Percentiles rank a stretch among this genome's conserved stretches.
Evolutionary conservation across 1,140 invertebrate species (phyloP).

Genomic region (Gryllus bimaculatus): DNA sequence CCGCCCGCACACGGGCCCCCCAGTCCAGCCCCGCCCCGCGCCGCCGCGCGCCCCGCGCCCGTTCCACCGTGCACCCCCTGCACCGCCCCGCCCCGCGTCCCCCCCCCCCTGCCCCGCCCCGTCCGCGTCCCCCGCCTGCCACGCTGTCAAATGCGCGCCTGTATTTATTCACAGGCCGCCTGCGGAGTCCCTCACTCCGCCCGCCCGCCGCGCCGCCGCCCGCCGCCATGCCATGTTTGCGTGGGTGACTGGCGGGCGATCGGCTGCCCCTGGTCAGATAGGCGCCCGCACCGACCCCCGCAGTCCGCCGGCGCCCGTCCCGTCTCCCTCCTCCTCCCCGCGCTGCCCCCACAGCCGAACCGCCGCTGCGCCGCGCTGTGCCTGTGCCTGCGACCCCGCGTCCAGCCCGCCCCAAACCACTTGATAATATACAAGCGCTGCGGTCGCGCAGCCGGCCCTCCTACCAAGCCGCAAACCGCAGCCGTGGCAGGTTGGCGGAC

Average conservation of each 20-base stretch:
- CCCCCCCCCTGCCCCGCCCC: no score
- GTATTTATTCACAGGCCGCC: not conserved
- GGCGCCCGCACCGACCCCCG: not conserved
- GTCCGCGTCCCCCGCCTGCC: not conserved
- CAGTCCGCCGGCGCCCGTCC: not conserved
- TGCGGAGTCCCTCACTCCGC: not conserved
- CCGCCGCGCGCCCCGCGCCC: no score
- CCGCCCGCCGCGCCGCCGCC: no score
- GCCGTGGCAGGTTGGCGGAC: no score
- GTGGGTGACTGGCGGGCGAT: not conserved
- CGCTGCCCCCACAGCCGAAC: not conserved
- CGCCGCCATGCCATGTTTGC: not conserved
- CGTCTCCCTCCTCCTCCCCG: not conserved
- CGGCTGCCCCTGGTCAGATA: constrained; percentile 2
- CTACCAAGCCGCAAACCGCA: not conserved
- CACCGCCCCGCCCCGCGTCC: no score
- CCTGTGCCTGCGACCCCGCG: no score
- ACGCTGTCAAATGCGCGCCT: not conserved
- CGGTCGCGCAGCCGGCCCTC: no score
- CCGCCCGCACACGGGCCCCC: no score
- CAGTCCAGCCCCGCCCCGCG: no score
- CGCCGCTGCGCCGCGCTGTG: not conserved
- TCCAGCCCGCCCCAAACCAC: not conserved
- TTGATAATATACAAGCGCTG: not conserved
- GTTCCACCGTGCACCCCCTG: no score